Evolutionary conservation across 2,888 invertebrate genomes (phyloP), one percentile per base, ranked within the genome.

Genomic region (Selenia dentaria): DNA sequence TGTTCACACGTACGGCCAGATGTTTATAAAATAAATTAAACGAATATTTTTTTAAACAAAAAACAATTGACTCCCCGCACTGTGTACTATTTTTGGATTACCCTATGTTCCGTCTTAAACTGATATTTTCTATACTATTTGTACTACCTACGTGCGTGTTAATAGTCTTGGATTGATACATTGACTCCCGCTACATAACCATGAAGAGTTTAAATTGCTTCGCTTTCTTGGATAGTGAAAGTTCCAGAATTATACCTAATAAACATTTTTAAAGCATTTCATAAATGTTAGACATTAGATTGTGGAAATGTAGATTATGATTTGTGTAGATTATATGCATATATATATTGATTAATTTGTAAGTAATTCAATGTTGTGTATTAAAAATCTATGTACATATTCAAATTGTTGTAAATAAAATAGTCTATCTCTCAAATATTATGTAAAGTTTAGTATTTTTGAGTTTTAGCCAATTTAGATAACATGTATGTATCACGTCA

Each of bases 381-480:
- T 75, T 74, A 69, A 76, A 76, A 77, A 79, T 80, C 70, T 83
- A 75, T 79, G 86, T 86, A 87, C 74, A 76, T 84, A 83, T 72
- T 78, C 76, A 77, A 80, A 82, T 86, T 85, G 80, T 84, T 87
- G 87, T 88, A 87, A 85, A 86, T 88, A 85, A 74, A 54, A 87
- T 84, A 84, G 84, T 85, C 70, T 84, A 88, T 83, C 68, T 78
- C 71, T 75, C 70, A 74, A 64, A 66, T 71, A 70, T 59, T 62
- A 55, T 51, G 20, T 50, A 51, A 46, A 52, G 52, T 61, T 60
- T 59, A 58, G 45, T 54, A 51, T 51, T 62, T 51, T 46, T 40
- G 46, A 51, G 64, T 65, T 61, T 53, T 54, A 57, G 55, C 52
- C 51, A 50, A 50, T 54, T 29, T 55, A 46, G 48, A 37, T 46